These are phyloP conservation scores for Anthrax anthrax DNA, from an alignment of 2,888 invertebrate species.

Conservation along the genomic window DNA sequence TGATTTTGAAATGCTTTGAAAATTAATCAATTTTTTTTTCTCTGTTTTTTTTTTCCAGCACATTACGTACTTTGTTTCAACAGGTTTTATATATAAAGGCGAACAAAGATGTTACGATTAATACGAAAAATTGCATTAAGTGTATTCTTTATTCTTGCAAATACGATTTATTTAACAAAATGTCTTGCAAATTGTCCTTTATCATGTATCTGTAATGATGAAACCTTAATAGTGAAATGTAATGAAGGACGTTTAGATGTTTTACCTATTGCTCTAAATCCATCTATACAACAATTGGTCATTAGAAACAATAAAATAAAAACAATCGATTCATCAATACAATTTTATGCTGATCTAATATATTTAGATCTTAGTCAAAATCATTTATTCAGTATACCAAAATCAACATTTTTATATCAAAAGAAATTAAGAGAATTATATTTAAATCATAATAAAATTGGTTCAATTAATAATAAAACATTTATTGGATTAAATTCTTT, in stretches of 20 bases:
- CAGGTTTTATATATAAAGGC: too few relatives aligned
- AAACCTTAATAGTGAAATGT: conserved; percentile 73
- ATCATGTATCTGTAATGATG: conserved; percentile 80
- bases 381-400: conserved; percentile 67
- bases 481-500: conserved; percentile 64
- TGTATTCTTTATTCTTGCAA: too few relatives aligned
- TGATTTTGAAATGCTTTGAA: too few relatives aligned
- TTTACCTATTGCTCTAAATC: conserved; percentile 81
- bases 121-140: too few relatives aligned
- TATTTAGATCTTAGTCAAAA: conserved; percentile 75
- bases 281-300: conserved; percentile 72
- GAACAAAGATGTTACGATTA: too few relatives aligned
- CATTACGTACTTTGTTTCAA: too few relatives aligned
- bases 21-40: too few relatives aligned
- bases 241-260: conserved; percentile 75
- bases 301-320: conserved; percentile 76
- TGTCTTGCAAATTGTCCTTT: conserved; percentile 63
- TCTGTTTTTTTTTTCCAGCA: too few relatives aligned
- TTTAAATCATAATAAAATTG: conserved; percentile 72
- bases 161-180: background rate
- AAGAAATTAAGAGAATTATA: conserved; percentile 69
- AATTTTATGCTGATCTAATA: conserved; percentile 75
- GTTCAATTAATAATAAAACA: conserved; percentile 62
- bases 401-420: conserved; percentile 65
- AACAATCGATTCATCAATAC: conserved; percentile 76